Evolutionary conservation across 2,888 invertebrate species (phyloP), one percentile per base, ranked within the genome.

Genomic region (Drepana falcataria): DNA sequence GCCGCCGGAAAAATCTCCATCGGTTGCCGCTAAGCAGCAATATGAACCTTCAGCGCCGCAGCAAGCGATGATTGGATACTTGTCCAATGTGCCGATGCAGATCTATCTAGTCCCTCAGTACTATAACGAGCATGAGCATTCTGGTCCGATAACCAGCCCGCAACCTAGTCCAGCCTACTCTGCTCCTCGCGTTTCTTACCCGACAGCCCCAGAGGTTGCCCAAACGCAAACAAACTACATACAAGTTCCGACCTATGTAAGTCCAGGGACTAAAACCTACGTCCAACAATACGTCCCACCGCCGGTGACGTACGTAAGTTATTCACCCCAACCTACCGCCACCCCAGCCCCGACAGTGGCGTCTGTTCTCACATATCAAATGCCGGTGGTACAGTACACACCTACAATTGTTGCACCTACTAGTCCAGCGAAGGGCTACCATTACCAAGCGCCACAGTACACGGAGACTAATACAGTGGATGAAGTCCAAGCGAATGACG

Each of bases 31-130:
- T 47, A 69, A 81, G 65, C 52, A 66, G 7, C 77, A 81, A 35
- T 81, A 77, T 56, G 73, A 68, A 35, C 58, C 74, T 2, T 57
- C 75, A 34, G 52, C 70, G 2, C 64, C 75, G 5, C 87, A 87
- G 55, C 87, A 86, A 59, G 78, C 85, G 2, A 81, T 85, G 81
- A 80, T 87, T 6, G 85, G 88, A n/a, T 90, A 91, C 63, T 60
- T 87, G 35, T 85, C 90, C 1, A 91, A 88, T 58, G 75, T 89
- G 35, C 90, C 91, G 33, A 87, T 90, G 87, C 88, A 89, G 68
- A 80, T 90, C 67, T 89, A 87, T 75, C 73, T 90, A 73, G 84
- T 90, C 59, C 90, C 90, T 1, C 88, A 88, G 62, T 88, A 89
- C 65, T 85, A 85, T 56, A 79, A 75, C 44, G 82, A 85, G 2